Evolutionary conservation across 35 echinoderm and acorn worm species (phyloP), one percentile per base, ranked within the genome.

Genomic region (Holothuria glaberrima): DNA sequence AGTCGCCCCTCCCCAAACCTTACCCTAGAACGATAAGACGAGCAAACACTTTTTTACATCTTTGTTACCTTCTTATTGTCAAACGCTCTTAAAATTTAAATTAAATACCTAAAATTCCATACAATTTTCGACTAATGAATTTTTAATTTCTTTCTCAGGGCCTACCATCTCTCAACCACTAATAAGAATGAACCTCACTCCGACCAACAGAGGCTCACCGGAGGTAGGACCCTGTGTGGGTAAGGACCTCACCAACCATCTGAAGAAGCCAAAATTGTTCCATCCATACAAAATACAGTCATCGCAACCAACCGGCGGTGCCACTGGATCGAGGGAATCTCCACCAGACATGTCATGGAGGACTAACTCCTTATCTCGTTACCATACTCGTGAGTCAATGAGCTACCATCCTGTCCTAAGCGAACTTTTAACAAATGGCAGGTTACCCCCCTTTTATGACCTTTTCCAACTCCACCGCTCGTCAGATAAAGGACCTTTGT

Each of bases 261-360:
- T 87, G 1, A 87, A 87, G 61, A 87, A 87, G 46, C 85, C 85
- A 9, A 87, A 87, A 28, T 21, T 87, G 20, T 87, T 87, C 62
- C 85, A 87, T 70, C 85, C 85, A 26, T 87, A 87, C 44, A 87
- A 87, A 50, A 26, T 87, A 36, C 85, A 67, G 19, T 71, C 80
- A n/a, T 32, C 54, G 7, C 59, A 26, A 35, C 9, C 85, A 45
- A 70, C 85, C 14, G 30, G 22, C 27, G 34, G 12, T 28, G 33
- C 66, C 1, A 84, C 80, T 0, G 52, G 54, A 61, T 61, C 80
- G 2, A 5, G 80, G 57, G 80, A 60, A 9, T 32, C 41, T 36
- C 31, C 85, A 21, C 50, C 85, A 54, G 80, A 61, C 13, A 21
- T 59, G 27, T 36, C 54, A 48, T 84, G 80, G 80, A 84, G 80